A percentile compares a stretch with the other conserved stretches of the same genome.
phyloP scores from a whole-genome alignment of 2,797 vertebrate species.

The Anguilla megastoma region DNA sequence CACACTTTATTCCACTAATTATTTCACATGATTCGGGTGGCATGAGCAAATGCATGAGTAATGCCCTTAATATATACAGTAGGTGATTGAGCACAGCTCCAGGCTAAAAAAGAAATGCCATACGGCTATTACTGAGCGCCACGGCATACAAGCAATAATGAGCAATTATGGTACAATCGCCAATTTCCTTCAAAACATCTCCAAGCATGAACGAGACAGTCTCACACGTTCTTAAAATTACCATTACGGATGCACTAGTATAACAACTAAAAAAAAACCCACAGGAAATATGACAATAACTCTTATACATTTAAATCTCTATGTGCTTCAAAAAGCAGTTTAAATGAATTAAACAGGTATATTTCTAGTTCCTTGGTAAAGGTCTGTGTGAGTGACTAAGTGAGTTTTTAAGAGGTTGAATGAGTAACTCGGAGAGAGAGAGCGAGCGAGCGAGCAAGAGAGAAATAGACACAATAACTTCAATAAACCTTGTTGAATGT shows the following conservation, averaged over 20 bases:
- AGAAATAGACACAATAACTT: neutral
- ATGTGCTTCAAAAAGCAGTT: neutral
- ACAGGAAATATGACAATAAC: neutral
- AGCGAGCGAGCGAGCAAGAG: neutral
- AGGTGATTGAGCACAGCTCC: conserved; percentile 5
- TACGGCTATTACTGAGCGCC: neutral
- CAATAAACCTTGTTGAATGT: neutral
- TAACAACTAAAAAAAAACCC: neutral
- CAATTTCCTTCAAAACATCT: conserved; percentile 19
- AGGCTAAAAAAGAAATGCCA: neutral
- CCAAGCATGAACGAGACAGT: neutral
- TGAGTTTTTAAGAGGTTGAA: neutral
- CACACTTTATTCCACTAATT: conserved; percentile 19
- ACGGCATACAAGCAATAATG: neutral
- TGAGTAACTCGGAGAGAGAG: neutral
- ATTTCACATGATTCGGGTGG: conserved; percentile 12
- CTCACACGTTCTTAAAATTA: neutral
- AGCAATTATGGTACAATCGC: conserved; percentile 13
- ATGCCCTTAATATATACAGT: neutral
- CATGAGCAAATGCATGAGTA: neutral
- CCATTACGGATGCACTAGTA: neutral
- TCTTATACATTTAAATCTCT: neutral
- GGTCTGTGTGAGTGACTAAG: neutral
- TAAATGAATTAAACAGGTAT: neutral
- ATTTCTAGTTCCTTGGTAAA: neutral